Percentiles rank a stretch among this genome's conserved stretches.
phyloP scores from a whole-genome alignment of 2,113 vertebrate genomes.

The Tautogolabrus adspersus region DNA sequence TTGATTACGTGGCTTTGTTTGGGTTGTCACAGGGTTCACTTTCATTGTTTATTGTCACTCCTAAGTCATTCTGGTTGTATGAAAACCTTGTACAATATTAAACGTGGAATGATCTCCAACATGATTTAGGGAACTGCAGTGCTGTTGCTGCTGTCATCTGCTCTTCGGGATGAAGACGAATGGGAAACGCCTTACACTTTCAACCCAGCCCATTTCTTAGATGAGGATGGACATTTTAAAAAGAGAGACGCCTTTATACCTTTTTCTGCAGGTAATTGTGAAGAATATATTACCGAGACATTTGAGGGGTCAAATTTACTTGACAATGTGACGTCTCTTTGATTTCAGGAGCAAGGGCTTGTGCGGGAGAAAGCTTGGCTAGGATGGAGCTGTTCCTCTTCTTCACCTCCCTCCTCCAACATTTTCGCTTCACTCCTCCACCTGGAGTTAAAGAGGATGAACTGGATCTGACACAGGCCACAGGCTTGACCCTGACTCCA shows the following conservation, averaged over 20 bases:
- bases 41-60: no score
- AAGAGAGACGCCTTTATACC: constrained; percentile 6
- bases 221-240: not conserved
- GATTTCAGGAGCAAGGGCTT: constrained; percentile 43
- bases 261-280: constrained; percentile 59
- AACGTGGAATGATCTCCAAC: not conserved
- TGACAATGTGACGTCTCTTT: not conserved
- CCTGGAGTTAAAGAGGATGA: constrained; percentile 78
- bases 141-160: constrained; percentile 78
- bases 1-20: no score
- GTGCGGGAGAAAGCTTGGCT: constrained; percentile 82
- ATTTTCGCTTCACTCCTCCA: constrained; percentile 78
- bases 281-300: constrained; percentile 67
- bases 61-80: not conserved
- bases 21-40: no score
- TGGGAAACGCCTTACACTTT: constrained; percentile 78
- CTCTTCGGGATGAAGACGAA: constrained; percentile 75
- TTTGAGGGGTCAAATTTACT: no score
- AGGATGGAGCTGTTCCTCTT: constrained; percentile 86
- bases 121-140: constrained; percentile 74
- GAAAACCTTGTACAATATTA: not conserved
- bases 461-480: constrained; percentile 73
- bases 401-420: constrained; percentile 82
- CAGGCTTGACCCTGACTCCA: constrained; percentile 60
- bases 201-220: not conserved